Base-by-base conservation (phyloP, 2,888 invertebrate genomes). In the Eupithecia subumbrata region DNA sequence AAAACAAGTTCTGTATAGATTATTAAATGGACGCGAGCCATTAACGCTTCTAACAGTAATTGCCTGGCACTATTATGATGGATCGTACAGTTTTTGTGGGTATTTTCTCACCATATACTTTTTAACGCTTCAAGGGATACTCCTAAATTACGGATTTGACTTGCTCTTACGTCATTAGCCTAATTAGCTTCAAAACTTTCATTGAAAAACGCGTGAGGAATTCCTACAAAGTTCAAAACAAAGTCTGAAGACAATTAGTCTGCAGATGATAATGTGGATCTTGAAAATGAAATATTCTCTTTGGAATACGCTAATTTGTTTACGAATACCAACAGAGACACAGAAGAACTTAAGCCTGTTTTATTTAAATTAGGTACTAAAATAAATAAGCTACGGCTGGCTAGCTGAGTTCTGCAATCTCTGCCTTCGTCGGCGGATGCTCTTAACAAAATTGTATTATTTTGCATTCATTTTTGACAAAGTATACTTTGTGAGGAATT, bases 401-500 rank as follows among this genome's bases (percentile, higher is more conserved):
- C 89, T 88, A 88, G 88, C 87, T 87, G 86, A 85, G 87, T 88
- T 91, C 90, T 90, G 90, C 90, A 90, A 90, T 89, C 88, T 87
- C 86, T 83, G 87, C 84, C 85, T 85, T 85, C 78, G 71, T 69
- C 74, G 84, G 84, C 84, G 84, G 87, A 87, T 85, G 89, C 91
- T 92, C 88, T 92, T 89, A 91, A 87, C 89, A 86, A 92, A 93
- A 94, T 94, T 94, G 94, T 94, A 94, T 94, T 94, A 93, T 93
- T 93, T 93, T 92, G 92, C 94, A 94, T 95, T 92, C 88, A 92
- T 91, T 93, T 93, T 92, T 93, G 91, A 91, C 91, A 91, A 91
- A 91, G 90, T 89, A 88, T 87, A 87, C 88, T 89, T 86, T 84
- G 83, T 83, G 81, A 82, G 82, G 78, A 85, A 82, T 84, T 86